These are phyloP conservation scores for Drosophila borealis DNA, from an alignment of 2,888 invertebrate species.

Conservation along the genomic window DNA sequence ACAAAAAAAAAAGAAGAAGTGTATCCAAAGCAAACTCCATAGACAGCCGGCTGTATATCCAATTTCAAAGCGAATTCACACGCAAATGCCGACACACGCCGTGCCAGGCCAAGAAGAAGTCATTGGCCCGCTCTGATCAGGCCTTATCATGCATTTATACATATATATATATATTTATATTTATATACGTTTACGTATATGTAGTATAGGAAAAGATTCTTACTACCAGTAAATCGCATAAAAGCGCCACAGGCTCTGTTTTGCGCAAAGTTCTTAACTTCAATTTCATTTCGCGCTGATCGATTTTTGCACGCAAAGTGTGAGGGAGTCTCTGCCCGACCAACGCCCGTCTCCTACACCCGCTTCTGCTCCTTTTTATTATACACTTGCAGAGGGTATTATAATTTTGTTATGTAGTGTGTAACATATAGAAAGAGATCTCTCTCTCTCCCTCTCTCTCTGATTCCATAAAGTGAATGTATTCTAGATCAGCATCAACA, in stretches of 20 bases:
- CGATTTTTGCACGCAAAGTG: constrained; percentile 82
- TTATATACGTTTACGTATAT: background rate
- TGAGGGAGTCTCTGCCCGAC: constrained; percentile 54
- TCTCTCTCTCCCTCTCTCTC: too few species aligned
- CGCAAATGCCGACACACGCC: constrained; percentile 69
- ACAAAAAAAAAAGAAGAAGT: background rate
- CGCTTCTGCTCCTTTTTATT: background rate
- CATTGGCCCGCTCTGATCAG: constrained; percentile 53
- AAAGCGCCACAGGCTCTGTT: constrained; percentile 60
- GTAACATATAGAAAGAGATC: too few species aligned
- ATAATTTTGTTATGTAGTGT: too few species aligned
- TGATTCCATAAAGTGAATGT: too few species aligned
- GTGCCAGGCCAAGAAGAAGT: constrained; percentile 33
- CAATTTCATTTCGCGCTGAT: constrained; percentile 80
- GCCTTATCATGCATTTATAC: background rate
- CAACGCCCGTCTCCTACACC: background rate
- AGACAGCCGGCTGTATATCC: constrained; percentile 40
- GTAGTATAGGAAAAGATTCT: background rate
- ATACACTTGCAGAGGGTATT: too few species aligned
- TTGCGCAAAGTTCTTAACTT: constrained; percentile 61
- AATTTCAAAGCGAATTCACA: constrained; percentile 81
- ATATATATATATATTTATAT: background rate
- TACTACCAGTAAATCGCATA: constrained; percentile 39
- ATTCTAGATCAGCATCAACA: too few species aligned
- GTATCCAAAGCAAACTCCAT: constrained; percentile 38